These are phyloP conservation scores for Hoplodrina blanda DNA, from an alignment of 2,888 invertebrate genomes.

Conservation along the genomic window DNA sequence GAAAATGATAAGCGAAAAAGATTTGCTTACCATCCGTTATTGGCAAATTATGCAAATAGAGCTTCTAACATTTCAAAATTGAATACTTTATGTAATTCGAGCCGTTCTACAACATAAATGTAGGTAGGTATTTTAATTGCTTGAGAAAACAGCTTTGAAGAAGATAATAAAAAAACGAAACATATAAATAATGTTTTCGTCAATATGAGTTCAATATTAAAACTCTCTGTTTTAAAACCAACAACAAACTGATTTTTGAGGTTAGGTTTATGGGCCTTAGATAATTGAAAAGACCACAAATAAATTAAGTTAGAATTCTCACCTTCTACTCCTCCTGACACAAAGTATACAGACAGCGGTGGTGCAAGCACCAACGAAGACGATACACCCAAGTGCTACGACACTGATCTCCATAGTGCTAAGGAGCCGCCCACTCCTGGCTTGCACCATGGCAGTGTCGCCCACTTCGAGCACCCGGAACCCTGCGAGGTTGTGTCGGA, in stretches of 20 bases:
- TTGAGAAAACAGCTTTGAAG: too few species aligned
- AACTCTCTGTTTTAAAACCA: too few species aligned
- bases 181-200: too few species aligned
- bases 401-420: conserved; percentile 95
- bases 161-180: too few species aligned
- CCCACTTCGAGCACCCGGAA: conserved; percentile 93
- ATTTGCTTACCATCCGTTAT: conserved; percentile 72
- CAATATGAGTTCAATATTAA: too few species aligned
- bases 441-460: conserved; percentile 81
- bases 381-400: conserved; percentile 94
- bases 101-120: too few species aligned
- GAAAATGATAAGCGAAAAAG: conserved; percentile 80
- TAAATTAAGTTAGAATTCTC: conserved; percentile 17
- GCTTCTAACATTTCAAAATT: too few species aligned
- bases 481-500: conserved; percentile 92
- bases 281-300: too few species aligned
- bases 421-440: conserved; percentile 79
- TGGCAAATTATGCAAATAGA: conserved; percentile 2
- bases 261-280: too few species aligned
- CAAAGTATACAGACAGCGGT: conserved; percentile 95
- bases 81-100: too few species aligned
- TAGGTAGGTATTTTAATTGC: too few species aligned
- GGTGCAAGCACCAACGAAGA: conserved; percentile 95
- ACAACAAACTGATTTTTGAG: too few species aligned
- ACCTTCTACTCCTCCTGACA: conserved; percentile 92